A percentile compares a stretch with the other conserved stretches of the same genome.
These are phyloP conservation scores for Meriones unguiculatus DNA, from an alignment of 2,113 vertebrate genomes.

Conservation along the genomic window DNA sequence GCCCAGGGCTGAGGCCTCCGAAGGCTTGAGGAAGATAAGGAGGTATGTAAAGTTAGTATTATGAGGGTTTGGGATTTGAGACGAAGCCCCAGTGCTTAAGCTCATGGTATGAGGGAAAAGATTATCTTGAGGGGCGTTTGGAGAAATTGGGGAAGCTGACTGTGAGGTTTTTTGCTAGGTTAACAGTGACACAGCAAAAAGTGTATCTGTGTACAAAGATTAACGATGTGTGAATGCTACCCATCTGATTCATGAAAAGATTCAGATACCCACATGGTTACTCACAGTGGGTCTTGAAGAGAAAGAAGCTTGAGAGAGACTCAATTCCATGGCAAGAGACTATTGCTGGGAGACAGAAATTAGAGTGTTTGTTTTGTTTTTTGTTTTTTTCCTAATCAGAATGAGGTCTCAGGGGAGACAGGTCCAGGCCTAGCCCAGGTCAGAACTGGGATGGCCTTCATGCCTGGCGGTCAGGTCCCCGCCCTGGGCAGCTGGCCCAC, in stretches of 20 bases:
- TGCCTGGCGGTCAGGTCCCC: neutral
- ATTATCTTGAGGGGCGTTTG: neutral
- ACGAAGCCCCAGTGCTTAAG: neutral
- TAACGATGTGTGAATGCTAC: constrained; percentile 30
- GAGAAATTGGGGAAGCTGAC: neutral
- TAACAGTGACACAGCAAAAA: constrained; percentile 44
- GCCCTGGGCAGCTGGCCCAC: neutral
- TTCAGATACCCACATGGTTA: neutral
- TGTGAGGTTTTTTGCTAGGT: constrained; percentile 7
- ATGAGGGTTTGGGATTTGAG: neutral
- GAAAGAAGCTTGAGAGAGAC: constrained; percentile 40
- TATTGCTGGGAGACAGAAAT: neutral
- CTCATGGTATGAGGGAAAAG: neutral
- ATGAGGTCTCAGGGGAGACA: constrained; percentile 61
- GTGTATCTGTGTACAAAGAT: neutral
- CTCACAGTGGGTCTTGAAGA: neutral
- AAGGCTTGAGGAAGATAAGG: neutral
- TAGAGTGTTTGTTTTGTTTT: constrained; percentile 1
- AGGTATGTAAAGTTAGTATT: neutral
- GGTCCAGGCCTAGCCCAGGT: constrained; percentile 67
- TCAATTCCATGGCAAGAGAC: constrained; percentile 43
- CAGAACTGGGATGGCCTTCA: constrained; percentile 42
- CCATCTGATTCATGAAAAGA: constrained; percentile 30
- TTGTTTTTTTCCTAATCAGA: constrained; percentile 60
- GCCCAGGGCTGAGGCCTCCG: neutral